Percentiles rank a stretch among this genome's conserved stretches.
These are phyloP conservation scores for Artibeus jamaicensis DNA, from an alignment of 2,797 vertebrate genomes.

Conservation along the genomic window DNA sequence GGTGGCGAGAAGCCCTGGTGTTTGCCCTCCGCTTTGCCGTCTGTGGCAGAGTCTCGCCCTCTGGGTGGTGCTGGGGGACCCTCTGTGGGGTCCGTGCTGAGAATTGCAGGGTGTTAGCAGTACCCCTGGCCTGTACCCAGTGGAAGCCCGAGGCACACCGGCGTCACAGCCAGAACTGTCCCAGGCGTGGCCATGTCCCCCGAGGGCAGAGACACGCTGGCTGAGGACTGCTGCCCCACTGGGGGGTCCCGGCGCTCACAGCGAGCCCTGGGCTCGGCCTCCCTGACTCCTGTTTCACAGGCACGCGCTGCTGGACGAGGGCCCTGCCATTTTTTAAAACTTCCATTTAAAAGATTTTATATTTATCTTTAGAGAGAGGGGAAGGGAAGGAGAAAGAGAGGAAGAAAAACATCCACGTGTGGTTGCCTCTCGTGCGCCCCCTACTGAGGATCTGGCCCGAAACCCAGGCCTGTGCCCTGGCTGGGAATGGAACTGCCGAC, in stretches of 20 bases:
- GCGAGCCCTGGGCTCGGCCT: rapidly evolving
- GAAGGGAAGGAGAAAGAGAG: no score
- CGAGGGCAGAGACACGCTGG: no score
- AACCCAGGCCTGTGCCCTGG: no score
- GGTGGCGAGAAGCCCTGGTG: rapidly evolving
- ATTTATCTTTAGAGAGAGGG: no score
- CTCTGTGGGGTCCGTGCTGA: rapidly evolving
- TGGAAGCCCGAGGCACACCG: neutral
- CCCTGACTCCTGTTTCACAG: no score
- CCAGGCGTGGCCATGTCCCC: rapidly evolving
- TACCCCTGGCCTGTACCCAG: neutral
- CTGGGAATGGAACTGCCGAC: no score
- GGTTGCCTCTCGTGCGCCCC: no score
- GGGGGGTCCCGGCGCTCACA: neutral
- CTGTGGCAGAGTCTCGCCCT: rapidly evolving
- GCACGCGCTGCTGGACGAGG: no score
- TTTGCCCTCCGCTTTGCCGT: rapidly evolving
- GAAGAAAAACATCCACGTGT: no score
- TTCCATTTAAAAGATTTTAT: no score
- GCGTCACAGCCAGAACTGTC: neutral
- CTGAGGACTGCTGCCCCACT: rapidly evolving
- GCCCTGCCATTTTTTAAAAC: no score
- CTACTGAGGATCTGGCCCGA: no score
- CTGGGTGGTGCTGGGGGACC: rapidly evolving
- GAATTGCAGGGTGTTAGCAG: rapidly evolving